Base-by-base conservation (phyloP, 2,113 vertebrate genomes). In the Hypanus sabinus region DNA sequence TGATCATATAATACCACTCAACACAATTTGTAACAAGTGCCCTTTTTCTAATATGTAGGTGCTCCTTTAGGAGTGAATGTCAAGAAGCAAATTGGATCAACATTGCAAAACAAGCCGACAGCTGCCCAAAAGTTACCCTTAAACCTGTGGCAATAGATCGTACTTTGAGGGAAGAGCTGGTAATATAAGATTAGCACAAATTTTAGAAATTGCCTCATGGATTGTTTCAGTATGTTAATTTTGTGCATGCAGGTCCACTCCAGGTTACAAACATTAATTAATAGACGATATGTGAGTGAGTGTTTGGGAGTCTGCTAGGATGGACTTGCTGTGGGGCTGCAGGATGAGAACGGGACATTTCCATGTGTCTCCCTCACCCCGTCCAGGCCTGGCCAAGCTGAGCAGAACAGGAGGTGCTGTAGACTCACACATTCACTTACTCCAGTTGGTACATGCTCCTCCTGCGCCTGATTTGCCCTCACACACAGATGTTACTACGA, bases 41-140 rank as follows among this genome's bases (percentile, higher is more conserved):
- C 3, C 16, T 6, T 70, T 38, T 90, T 77, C 95, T 95, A 95
- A 46, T 46, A 46, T 46, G 46, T 95, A 97, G 96, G 95, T 97
- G 96, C 94, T 96, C 96, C 73, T 95, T 96, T 94, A 95, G 95
- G 94, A 94, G 94, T 93, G 96, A 96, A 94, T 96, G 96, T 94
- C 60, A 93, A 76, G 27, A 16, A 95, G 94, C 95, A 94, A 94
- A 94, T 94, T 96, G 95, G 96, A 94, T 94, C 95, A 96, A 94
- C 55, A 95, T 96, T 94, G 95, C 95, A 93, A 85, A 94, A 27
- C 95, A 94, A 94, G 94, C 75, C 94, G 95, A 95, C 94, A 96
- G 95, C 95, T 96, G 96, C 94, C 94, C 95, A 94, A 94, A 95
- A 95, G 94, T 96, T 80, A 46, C 36, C 22, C 14, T 93, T 30